Percentiles rank a stretch among this genome's conserved stretches.
Conservation (phyloP, 1,140 invertebrate genomes). For the Drosophila obscura region DNA sequence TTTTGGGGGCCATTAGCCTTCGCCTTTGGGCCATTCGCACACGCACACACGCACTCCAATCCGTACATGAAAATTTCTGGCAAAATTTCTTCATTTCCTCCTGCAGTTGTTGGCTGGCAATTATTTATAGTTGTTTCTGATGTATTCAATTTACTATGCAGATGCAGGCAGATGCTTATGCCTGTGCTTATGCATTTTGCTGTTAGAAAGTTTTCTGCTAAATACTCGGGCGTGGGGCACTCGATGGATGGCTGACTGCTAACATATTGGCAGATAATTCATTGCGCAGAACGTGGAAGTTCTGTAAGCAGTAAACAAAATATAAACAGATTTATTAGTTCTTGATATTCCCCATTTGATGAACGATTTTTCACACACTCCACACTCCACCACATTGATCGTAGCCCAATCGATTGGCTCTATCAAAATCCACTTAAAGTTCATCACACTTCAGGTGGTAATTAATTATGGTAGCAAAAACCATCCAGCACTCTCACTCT, state of each 20-base stretch:
- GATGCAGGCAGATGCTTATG: constrained; percentile 22
- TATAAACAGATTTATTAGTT: no score
- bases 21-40: constrained; percentile 44
- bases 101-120: constrained; percentile 68
- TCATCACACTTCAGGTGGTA: constrained; percentile 67
- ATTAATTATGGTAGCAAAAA: constrained; percentile 55
- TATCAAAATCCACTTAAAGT: constrained; percentile 67
- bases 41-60: constrained; percentile 55
- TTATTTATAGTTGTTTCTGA: constrained; percentile 80
- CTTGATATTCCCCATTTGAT: no score
- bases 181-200: no score
- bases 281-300: no score
- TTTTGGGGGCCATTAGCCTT: constrained; percentile 71
- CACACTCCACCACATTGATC: constrained; percentile 28
- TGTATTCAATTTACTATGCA: constrained; percentile 83
- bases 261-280: no score
- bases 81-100: constrained; percentile 78
- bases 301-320: no score
- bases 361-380: background rate
- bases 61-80: constrained; percentile 65
- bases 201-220: constrained; percentile 69
- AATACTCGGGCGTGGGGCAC: constrained; percentile 59
- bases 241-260: no score
- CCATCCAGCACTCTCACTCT: constrained; percentile 31
- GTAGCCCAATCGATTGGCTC: constrained; percentile 7